Conservation (phyloP, 2,113 vertebrate genomes). For the Egretta garzetta region DNA sequence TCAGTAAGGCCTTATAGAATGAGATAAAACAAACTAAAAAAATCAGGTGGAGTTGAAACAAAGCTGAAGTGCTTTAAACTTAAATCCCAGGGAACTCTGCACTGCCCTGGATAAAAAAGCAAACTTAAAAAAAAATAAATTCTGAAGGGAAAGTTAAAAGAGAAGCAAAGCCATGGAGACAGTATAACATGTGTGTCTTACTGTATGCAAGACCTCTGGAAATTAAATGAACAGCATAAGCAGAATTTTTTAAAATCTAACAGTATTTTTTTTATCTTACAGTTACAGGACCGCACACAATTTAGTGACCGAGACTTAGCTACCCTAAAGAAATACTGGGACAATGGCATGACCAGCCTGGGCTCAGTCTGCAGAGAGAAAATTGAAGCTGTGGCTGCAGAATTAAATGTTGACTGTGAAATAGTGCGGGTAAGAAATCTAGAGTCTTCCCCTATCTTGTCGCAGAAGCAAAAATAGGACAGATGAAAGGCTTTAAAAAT, state of each 20-base stretch:
- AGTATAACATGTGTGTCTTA: background rate
- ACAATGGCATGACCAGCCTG: slow-evolving; percentile 98
- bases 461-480: slow-evolving; percentile 51
- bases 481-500: slow-evolving; percentile 71
- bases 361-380: slow-evolving; percentile 97
- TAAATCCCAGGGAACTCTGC: slow-evolving; percentile 12
- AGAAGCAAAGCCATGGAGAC: background rate
- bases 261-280: slow-evolving; percentile 56
- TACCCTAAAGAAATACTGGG: slow-evolving; percentile 97
- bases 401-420: slow-evolving; percentile 96
- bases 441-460: slow-evolving; percentile 48
- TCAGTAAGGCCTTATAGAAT: background rate
- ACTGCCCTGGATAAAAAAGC: background rate
- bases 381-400: slow-evolving; percentile 92
- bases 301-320: slow-evolving; percentile 93
- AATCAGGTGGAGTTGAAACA: slow-evolving; percentile 27
- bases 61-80: slow-evolving; percentile 3
- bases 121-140: background rate
- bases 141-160: background rate
- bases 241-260: background rate
- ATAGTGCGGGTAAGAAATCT: slow-evolving; percentile 92
- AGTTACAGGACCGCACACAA: slow-evolving; percentile 98
- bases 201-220: background rate
- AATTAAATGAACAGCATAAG: background rate
- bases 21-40: slow-evolving; percentile 32